Base-by-base conservation (phyloP, 2,113 vertebrate genomes). In the Seriola quinqueradiata region DNA sequence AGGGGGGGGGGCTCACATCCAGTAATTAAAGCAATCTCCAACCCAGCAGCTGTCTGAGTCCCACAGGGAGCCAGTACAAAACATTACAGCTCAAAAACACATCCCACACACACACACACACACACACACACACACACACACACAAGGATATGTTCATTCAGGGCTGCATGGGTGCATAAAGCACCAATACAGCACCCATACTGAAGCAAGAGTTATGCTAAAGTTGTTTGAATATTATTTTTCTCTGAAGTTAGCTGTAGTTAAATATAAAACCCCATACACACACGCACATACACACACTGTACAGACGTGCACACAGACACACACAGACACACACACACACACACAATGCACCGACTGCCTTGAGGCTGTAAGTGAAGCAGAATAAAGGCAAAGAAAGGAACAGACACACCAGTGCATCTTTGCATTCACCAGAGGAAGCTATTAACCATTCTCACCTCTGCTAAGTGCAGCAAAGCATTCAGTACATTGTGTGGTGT, bases 401-500 rank as follows among this genome's bases (percentile, higher is more conserved):
- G 75, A 84, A 36, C 25, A 76, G 70, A 83, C 48, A 76, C 65
- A 75, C 32, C 50, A 76, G 66, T 42, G 58, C 70, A 64, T 81
- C 82, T 71, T 25, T 80, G 60, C 68, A 64, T 85, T 87, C 48
- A 79, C 61, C 58, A 83, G 54, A 75, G 59, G 80, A 91, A 65
- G 81, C 83, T 86, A 60, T 88, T 81, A 90, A 90, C 80, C 82
- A 91, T 81, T 90, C 70, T 87, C 88, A 91, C 91, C 88, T 87
- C 77, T 67, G 64, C 34, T 81, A 73, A 87, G 84, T 84, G 81
- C 86, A 85, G 77, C 72, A 76, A 72, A 75, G 80, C 61, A 81
- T 80, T 77, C 61, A 75, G 25, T 16, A 17, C 73, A 81, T 72
- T 81, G 67, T 82, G 69, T 82, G 46, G 70, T 8, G 21, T 38